Evolutionary conservation across 2,113 vertebrate species (phyloP).

Genomic region (Silurus meridionalis): DNA sequence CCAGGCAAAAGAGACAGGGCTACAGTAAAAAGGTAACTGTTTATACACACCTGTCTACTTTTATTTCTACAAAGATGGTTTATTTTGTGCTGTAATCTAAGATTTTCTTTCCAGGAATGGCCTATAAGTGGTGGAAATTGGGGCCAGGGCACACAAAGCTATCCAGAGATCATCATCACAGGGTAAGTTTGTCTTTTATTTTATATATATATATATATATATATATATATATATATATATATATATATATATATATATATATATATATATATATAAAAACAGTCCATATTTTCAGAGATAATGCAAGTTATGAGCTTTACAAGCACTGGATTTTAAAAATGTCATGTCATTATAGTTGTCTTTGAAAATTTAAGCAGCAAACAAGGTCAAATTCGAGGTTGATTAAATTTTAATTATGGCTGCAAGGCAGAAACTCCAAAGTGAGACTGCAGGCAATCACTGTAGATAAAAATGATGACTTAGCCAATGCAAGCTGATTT

Average conservation of each 20-base stretch:
- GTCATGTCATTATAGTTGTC: too few relatives aligned
- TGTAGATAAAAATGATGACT: background rate
- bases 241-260: too few relatives aligned
- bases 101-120: conserved; percentile 82
- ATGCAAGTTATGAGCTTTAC: background rate
- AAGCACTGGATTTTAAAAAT: background rate
- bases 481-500: background rate
- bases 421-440: conserved; percentile 7
- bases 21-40: conserved; percentile 93
- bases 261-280: background rate
- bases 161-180: conserved; percentile 97
- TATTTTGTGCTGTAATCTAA: conserved; percentile 6
- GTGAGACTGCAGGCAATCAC: background rate
- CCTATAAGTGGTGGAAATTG: conserved; percentile 96
- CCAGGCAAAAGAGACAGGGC: conserved; percentile 92
- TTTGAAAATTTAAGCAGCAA: background rate
- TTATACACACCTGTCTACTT: background rate
- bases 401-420: conserved; percentile 7
- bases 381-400: background rate
- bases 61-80: background rate
- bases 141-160: conserved; percentile 92
- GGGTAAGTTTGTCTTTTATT: conserved; percentile 76
- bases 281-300: background rate
- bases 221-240: too few relatives aligned
- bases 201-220: too few relatives aligned